Base-by-base conservation (phyloP, 2,113 vertebrate species). In the Nicator chloris region DNA sequence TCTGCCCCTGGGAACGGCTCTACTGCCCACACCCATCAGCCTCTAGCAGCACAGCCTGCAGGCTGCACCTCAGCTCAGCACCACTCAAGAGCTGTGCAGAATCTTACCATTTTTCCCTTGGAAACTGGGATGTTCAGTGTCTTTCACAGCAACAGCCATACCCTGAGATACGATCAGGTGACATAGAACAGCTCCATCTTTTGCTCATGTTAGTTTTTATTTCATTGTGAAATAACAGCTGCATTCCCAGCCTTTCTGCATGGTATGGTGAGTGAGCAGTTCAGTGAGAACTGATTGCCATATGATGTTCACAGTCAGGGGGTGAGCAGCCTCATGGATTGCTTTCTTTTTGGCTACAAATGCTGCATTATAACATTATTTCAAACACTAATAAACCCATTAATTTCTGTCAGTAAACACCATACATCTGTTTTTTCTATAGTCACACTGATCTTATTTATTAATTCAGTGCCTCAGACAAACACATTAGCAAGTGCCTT, bases 401-500 rank as follows among this genome's bases (percentile, higher is more conserved):
- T 95, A 75, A 54, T 72, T 97, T 35, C 12, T 86, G 94, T 85
- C 87, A 95, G 85, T 60, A 96, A 97, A 94, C 42, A 96, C 57
- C 22, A 63, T 11, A 65, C 24, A 10, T 45, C 70, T 75, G 69
- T 71, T 69, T 93, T 92, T 88, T 83, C 75, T 42, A 63, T 26
- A 49, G 88, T 88, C 85, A 94, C 3, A 15, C 17, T 40, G 40
- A 77, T 95, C 56, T 96, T 91, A 94, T 72, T 96, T 95, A 95
- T 82, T 88, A 93, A 93, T 90, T 93, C 82, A 90, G 35, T 63
- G 85, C 72, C 91, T 83, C 93, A 91, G 75, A 94, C 96, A 96
- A 97, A 98, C 89, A 94, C 89, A 97, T 95, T 94, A 72, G 85
- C 39, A 57, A 96, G 91, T 87, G 93, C 96, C 95, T 94, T 94